Percentiles rank a stretch among this genome's conserved stretches.
These are phyloP conservation scores for Hippopotamyrus pictus DNA, from an alignment of 2,797 vertebrate genomes.

Conservation along the genomic window DNA sequence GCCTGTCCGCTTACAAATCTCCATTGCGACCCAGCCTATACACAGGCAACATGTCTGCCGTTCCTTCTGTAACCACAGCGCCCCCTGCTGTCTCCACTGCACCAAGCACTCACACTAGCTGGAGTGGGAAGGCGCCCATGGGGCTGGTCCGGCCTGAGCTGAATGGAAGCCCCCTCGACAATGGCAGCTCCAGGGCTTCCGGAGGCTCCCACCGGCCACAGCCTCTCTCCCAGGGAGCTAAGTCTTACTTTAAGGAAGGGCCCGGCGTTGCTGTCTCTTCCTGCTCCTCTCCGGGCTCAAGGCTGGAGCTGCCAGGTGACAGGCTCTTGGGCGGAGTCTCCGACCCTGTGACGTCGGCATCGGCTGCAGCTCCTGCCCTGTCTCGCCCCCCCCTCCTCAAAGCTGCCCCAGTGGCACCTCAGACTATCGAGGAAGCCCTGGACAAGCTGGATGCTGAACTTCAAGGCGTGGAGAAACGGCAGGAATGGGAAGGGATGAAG, in stretches of 20 bases:
- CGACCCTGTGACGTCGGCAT: slow-evolving; percentile 23
- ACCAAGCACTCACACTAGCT: slow-evolving; percentile 36
- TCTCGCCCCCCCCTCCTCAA: slow-evolving; percentile 26
- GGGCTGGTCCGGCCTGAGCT: slow-evolving; percentile 42
- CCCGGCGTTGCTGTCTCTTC: slow-evolving; percentile 38
- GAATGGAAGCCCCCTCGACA: slow-evolving; percentile 40
- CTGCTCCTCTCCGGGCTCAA: slow-evolving; percentile 52
- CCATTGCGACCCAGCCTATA: slow-evolving; percentile 43
- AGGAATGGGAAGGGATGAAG: slow-evolving; percentile 29
- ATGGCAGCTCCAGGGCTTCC: slow-evolving; percentile 33
- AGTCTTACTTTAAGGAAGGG: slow-evolving; percentile 44
- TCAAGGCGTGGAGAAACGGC: slow-evolving; percentile 56
- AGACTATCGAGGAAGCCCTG: slow-evolving; percentile 65
- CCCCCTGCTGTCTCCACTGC: slow-evolving; percentile 38
- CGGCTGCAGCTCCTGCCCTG: slow-evolving; percentile 28
- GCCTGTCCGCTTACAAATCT: slow-evolving; percentile 36
- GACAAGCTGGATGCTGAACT: slow-evolving; percentile 72
- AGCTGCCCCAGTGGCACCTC: slow-evolving; percentile 37
- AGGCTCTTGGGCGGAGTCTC: slow-evolving; percentile 56
- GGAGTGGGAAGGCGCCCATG: slow-evolving; percentile 34
- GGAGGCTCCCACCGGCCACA: slow-evolving; percentile 35
- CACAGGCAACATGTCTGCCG: slow-evolving; percentile 23
- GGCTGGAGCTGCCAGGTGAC: slow-evolving; percentile 51
- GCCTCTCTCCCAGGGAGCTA: slow-evolving; percentile 36
- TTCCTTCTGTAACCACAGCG: slow-evolving; percentile 30